Base-by-base conservation (phyloP, 2,888 invertebrate genomes). In the Ashinkailepas kermadecensis region DNA sequence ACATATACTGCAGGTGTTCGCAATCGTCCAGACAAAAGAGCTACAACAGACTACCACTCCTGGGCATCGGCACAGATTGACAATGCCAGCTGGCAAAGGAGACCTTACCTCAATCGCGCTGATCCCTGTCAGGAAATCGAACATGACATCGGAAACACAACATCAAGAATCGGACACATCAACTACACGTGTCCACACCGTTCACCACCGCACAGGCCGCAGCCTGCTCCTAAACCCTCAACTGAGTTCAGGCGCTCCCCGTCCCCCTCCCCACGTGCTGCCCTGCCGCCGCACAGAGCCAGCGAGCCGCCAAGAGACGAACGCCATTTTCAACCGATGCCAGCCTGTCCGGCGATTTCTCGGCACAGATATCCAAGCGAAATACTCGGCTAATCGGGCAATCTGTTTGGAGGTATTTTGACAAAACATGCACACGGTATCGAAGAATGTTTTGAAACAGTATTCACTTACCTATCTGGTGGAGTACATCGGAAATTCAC, bases 241-340 rank as follows among this genome's bases (percentile, higher is more conserved):
- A 4, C 39, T 39, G 39, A 39, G 39, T 39, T 39, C 39, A 39
- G 39, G 39, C 23, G 11, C 21, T 12, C 25, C 18, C 74, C 25
- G 15, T 39, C 74, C 74, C 74, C 74, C 56, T 56, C 74, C 70
- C 74, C 74, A 74, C 74, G 74, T 74, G 74, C 56, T 54, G 74
- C 74, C 23, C 18, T 23, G 56, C 74, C 74, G 70, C 39, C 56
- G 56, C 54, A 2, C 59, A 2, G 59, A 59, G 59, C 59, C 11
- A 0, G 54, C 74, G 21, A 23, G 23, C 74, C 65, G 56, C 74
- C 74, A 74, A 74, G 74, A 74, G 74, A 74, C 74, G 74, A 74
- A 74, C 74, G 74, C 74, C 74, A 74, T 74, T 74, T 74, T 74
- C 74, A 74, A 74, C 74, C 21, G 54, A 56, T 13, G 54, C 74